Conservation (phyloP, 2,113 vertebrate species). For the Amphilophus citrinellus region DNA sequence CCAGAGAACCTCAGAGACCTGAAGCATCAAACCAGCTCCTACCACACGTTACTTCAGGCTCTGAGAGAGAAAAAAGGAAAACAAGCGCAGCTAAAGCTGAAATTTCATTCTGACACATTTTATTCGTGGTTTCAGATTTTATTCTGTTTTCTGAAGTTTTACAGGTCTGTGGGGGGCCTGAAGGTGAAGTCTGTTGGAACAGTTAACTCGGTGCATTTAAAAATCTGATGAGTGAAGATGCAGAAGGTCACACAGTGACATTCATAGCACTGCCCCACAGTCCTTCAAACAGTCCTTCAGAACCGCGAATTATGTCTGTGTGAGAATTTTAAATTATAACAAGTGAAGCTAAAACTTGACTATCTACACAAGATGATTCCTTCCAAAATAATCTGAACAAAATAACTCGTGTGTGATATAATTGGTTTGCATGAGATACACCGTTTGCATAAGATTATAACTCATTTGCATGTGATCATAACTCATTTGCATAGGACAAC, state of each 20-base stretch:
- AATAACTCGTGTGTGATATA: no score
- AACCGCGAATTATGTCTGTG: neutral
- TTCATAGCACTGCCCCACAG: neutral
- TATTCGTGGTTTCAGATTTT: neutral
- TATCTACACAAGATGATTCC: neutral
- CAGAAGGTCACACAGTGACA: neutral
- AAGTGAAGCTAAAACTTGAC: neutral
- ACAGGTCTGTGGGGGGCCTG: neutral
- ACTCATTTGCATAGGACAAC: neutral
- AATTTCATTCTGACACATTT: neutral
- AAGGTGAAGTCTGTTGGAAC: neutral
- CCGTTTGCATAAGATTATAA: neutral
- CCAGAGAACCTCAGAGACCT: neutral
- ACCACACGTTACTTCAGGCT: neutral
- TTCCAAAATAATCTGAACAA: neutral
- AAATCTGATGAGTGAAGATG: accelerated
- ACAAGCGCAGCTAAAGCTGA: no score
- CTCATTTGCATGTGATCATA: neutral
- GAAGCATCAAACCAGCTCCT: neutral
- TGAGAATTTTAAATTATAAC: neutral
- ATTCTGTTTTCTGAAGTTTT: neutral
- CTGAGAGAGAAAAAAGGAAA: neutral
- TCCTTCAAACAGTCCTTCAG: no score
- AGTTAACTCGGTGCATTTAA: neutral
- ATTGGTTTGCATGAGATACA: neutral